Evolutionary conservation across 2,797 vertebrate species (phyloP).

Genomic region (Myotis daubentonii): DNA sequence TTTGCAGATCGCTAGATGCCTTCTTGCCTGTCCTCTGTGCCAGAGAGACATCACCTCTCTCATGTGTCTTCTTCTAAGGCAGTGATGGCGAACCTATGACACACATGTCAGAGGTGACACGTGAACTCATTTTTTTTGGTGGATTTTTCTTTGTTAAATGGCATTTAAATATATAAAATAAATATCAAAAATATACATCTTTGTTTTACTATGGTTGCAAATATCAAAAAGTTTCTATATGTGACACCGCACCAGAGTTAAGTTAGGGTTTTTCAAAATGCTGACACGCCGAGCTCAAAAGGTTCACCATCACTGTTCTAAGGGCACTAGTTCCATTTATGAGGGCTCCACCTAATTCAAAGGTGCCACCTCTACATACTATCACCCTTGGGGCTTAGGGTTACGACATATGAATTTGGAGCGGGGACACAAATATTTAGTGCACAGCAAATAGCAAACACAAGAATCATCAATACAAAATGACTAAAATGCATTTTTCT

Average conservation of each 20-base stretch:
- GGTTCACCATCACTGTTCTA: too few relatives aligned
- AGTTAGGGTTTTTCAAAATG: too few relatives aligned
- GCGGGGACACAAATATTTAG: background rate
- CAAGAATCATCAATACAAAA: background rate
- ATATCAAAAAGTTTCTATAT: too few relatives aligned
- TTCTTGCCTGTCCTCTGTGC: background rate
- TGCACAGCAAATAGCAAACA: background rate
- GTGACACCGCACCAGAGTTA: too few relatives aligned
- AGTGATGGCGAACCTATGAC: too few relatives aligned
- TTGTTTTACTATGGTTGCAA: too few relatives aligned
- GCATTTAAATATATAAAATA: too few relatives aligned
- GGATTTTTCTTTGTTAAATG: too few relatives aligned
- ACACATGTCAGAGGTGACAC: too few relatives aligned
- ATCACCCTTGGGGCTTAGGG: background rate
- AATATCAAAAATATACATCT: too few relatives aligned
- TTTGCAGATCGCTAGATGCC: background rate
- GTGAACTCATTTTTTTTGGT: too few relatives aligned
- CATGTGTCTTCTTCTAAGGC: background rate
- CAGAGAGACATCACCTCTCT: background rate
- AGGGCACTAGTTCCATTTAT: background rate
- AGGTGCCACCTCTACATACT: background rate
- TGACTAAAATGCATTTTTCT: background rate
- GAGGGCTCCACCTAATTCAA: background rate
- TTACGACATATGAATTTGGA: background rate
- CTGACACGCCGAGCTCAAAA: too few relatives aligned